These are phyloP conservation scores for Cyrtodaria siliqua DNA, from an alignment of 2,888 invertebrate genomes.

Conservation along the genomic window DNA sequence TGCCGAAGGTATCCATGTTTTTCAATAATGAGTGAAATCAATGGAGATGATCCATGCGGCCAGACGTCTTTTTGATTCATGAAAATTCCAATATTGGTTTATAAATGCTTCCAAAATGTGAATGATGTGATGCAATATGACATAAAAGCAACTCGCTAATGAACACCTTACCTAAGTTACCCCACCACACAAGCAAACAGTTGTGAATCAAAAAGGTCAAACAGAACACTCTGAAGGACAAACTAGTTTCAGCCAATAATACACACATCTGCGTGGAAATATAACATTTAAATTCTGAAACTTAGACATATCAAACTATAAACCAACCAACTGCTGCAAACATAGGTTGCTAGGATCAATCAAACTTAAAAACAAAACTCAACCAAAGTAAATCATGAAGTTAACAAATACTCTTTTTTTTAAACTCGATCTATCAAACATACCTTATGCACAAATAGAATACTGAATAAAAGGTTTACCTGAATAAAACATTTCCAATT, in stretches of 20 bases:
- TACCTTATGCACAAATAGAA: background rate
- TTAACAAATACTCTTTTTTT: conserved; percentile 14
- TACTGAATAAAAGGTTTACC: conserved; percentile 42
- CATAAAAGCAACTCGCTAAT: conserved; percentile 40
- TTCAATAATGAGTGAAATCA: conserved; percentile 37
- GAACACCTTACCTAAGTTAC: too few species aligned
- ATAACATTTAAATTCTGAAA: background rate
- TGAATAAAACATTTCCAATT: conserved; percentile 45
- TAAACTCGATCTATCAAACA: background rate
- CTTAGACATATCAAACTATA: background rate
- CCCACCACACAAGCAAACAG: conserved; percentile 55
- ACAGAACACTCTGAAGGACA: conserved; percentile 59
- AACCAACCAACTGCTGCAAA: conserved; percentile 11
- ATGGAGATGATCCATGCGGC: conserved; percentile 41
- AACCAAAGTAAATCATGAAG: conserved; percentile 7
- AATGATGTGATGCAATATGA: conserved; percentile 65
- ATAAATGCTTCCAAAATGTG: conserved; percentile 9
- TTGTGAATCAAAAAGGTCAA: conserved; percentile 57
- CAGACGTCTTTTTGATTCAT: conserved; percentile 21
- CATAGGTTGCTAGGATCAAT: conserved; percentile 64
- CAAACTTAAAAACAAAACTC: conserved; percentile 41
- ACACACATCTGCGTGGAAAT: conserved; percentile 1
- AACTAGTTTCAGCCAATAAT: conserved; percentile 37
- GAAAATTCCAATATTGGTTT: background rate
- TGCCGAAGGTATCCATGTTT: conserved; percentile 35